These are phyloP conservation scores for Notarius quadriscutis DNA, from an alignment of 2,113 vertebrate genomes.

Conservation along the genomic window DNA sequence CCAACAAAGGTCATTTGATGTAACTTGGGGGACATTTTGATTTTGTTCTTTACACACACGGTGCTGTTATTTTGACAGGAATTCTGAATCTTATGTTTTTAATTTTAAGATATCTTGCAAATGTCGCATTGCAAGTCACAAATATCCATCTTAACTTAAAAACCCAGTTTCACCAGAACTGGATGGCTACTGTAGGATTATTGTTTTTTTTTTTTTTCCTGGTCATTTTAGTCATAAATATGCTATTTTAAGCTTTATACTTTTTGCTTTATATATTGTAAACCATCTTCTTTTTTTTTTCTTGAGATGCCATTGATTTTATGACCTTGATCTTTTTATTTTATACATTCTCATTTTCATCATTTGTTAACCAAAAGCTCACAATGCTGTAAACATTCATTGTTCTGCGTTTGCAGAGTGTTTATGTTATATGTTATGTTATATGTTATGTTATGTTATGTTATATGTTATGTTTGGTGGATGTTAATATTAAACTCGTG, in stretches of 20 bases:
- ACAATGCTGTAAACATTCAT: not conserved
- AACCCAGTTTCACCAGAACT: conserved; percentile 14
- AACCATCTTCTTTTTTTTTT: not conserved
- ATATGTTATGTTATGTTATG: too few species aligned
- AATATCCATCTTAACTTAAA: conserved; percentile 24
- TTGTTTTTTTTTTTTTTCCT: not conserved
- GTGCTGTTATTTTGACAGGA: conserved; percentile 35
- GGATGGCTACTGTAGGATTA: conserved; percentile 32
- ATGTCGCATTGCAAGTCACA: conserved; percentile 3
- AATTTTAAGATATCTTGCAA: conserved; percentile 1
- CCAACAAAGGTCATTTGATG: conserved; percentile 18
- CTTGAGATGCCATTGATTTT: not conserved
- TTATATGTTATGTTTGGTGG: conserved; percentile 1
- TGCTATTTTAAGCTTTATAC: conserved; percentile 39
- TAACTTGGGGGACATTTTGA: conserved; percentile 16
- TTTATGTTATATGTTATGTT: too few species aligned
- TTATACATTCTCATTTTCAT: not conserved
- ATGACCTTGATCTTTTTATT: not conserved
- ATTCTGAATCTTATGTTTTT: not conserved
- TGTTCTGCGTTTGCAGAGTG: not conserved
- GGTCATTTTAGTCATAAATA: conserved; percentile 13
- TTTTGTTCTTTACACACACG: conserved; percentile 17
- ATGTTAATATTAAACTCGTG: conserved; percentile 18
- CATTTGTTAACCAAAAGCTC: not conserved
- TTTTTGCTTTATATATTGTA: conserved; percentile 26